Evolutionary conservation across 2,888 invertebrate species (phyloP).

Genomic region (Octonoba sinensis): DNA sequence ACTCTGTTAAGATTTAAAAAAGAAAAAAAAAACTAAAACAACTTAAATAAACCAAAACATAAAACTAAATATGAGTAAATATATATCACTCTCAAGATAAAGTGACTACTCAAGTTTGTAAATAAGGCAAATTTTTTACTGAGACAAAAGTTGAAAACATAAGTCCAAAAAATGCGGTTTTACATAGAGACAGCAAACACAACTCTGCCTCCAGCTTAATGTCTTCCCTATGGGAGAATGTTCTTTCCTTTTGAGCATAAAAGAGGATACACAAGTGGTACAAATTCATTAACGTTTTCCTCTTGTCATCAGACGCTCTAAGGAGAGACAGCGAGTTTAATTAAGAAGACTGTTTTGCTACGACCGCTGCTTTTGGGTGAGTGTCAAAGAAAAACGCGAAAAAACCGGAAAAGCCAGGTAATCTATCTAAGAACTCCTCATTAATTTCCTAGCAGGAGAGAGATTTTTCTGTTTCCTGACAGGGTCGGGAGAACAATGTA

Average conservation of each 20-base stretch:
- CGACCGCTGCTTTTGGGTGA: slow-evolving; percentile 29
- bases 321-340: slow-evolving; percentile 24
- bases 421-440: slow-evolving; percentile 57
- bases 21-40: too few species aligned
- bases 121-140: too few species aligned
- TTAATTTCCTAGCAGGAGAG: slow-evolving; percentile 40
- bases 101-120: too few species aligned
- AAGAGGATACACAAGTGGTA: slow-evolving; percentile 30
- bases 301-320: slow-evolving; percentile 27
- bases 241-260: not conserved
- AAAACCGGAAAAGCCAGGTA: slow-evolving; percentile 28
- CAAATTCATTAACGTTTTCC: slow-evolving; percentile 49
- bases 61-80: too few species aligned
- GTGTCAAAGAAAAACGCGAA: slow-evolving; percentile 39
- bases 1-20: too few species aligned
- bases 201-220: too few species aligned
- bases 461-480: slow-evolving; percentile 41
- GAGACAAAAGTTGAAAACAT: too few species aligned
- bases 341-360: slow-evolving; percentile 53
- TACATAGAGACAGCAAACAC: too few species aligned
- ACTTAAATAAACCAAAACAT: too few species aligned
- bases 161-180: too few species aligned
- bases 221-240: too few species aligned
- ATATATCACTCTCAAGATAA: too few species aligned
- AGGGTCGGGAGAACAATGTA: slow-evolving; percentile 14